These are phyloP conservation scores for Tyrannus savana DNA, from an alignment of 2,113 vertebrate species.

Conservation along the genomic window DNA sequence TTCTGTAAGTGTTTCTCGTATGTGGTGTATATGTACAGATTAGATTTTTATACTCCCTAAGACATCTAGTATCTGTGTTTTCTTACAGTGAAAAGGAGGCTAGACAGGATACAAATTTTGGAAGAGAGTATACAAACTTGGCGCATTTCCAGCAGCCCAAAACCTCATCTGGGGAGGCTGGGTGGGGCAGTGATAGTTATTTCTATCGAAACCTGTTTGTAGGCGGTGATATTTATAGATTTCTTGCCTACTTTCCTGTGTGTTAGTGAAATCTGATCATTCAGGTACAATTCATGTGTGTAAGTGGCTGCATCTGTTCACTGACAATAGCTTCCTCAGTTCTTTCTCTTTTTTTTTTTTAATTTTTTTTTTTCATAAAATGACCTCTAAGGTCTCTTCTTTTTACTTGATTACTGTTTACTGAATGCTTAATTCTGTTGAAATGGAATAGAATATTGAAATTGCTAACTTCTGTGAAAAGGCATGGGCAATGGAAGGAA, in stretches of 20 bases:
- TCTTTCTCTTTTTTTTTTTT: neutral
- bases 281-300: neutral
- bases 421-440: neutral
- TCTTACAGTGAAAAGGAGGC: neutral
- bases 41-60: neutral
- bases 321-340: neutral
- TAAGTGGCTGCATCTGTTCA: neutral
- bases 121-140: neutral
- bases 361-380: neutral
- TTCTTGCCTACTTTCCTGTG: neutral
- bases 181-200: neutral
- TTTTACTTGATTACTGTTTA: neutral
- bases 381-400: neutral
- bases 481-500: neutral
- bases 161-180: neutral
- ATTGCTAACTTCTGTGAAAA: neutral
- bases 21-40: neutral
- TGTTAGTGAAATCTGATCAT: neutral
- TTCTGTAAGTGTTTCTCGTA: neutral
- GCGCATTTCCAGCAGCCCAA: neutral
- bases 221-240: neutral
- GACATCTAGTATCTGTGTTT: fast-evolving
- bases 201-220: neutral
- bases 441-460: neutral
- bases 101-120: neutral